Evolutionary conservation across 2,113 vertebrate species (phyloP).

Genomic region (Corythornis vintsioides): DNA sequence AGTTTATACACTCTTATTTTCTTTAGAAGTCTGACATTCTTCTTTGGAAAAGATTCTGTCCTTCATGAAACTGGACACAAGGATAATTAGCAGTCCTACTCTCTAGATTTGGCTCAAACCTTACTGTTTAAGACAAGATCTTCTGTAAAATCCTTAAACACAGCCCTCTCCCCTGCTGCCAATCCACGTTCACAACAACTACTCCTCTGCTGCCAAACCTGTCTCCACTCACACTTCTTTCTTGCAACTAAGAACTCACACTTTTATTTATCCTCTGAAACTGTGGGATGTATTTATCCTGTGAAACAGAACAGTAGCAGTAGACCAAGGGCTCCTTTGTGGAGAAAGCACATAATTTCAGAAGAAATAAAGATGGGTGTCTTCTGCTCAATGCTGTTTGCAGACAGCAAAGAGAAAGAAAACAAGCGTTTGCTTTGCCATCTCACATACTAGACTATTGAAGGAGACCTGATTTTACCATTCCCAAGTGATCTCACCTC

Average conservation of each 20-base stretch:
- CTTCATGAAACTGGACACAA: not conserved
- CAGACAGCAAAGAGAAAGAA: not conserved
- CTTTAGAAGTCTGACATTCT: not conserved
- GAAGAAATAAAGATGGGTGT: not conserved
- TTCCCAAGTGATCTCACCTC: not conserved
- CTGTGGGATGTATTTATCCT: slow-evolving; percentile 23
- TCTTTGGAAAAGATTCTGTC: not conserved
- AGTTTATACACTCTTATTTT: not conserved
- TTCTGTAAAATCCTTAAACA: not conserved
- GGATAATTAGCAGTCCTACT: not conserved
- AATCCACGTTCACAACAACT: not conserved
- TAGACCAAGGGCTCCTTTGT: slow-evolving; percentile 19
- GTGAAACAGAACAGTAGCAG: not conserved
- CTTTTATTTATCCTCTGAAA: slow-evolving; percentile 33
- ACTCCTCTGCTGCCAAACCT: slow-evolving; percentile 14
- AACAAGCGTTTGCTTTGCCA: not conserved
- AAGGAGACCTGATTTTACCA: not conserved
- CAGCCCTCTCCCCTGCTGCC: not conserved
- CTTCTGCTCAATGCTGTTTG: not conserved
- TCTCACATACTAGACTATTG: not conserved
- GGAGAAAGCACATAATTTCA: not conserved
- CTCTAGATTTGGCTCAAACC: not conserved
- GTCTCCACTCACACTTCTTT: not conserved
- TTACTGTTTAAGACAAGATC: not conserved
- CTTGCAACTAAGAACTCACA: not conserved